These are phyloP conservation scores for Drosophila pruinosa DNA, from an alignment of 1,140 invertebrate genomes.

Conservation along the genomic window DNA sequence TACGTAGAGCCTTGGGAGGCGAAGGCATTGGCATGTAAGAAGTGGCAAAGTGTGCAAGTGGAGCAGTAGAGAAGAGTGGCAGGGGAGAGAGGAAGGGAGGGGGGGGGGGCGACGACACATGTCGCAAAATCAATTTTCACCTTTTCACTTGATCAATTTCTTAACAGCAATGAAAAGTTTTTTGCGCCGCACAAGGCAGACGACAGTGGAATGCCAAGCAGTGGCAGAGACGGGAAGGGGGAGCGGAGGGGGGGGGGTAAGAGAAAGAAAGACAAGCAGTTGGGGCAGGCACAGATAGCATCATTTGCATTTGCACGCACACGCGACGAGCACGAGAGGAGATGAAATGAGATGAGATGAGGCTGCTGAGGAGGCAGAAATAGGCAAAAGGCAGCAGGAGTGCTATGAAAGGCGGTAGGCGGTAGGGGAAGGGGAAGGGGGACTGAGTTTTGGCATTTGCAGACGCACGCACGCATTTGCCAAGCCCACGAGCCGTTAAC, in stretches of 20 bases:
- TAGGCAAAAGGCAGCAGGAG: not conserved
- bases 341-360: slow-evolving; percentile 1
- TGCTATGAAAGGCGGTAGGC: not conserved
- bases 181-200: slow-evolving; percentile 50
- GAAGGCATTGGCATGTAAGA: not conserved
- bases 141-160: slow-evolving; percentile 81
- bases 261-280: slow-evolving; percentile 1
- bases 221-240: not conserved
- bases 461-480: slow-evolving; percentile 49
- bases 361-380: slow-evolving; percentile 7
- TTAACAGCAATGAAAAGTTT: slow-evolving; percentile 79
- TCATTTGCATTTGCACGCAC: slow-evolving; percentile 69
- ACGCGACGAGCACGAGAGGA: slow-evolving; percentile 1
- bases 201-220: slow-evolving; percentile 68
- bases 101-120: slow-evolving; percentile 43
- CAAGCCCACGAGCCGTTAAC: slow-evolving; percentile 59
- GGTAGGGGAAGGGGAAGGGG: not conserved
- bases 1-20: slow-evolving; percentile 22
- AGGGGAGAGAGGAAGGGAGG: not conserved
- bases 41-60: not conserved
- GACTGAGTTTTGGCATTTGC: not conserved
- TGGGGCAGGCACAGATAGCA: slow-evolving; percentile 65
- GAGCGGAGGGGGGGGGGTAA: not conserved
- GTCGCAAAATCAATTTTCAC: slow-evolving; percentile 81
- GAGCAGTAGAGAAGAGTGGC: too few species aligned